A percentile compares a stretch with the other conserved stretches of the same genome.
Conservation (phyloP, 2,888 invertebrate species). For the Dolichomitus sp. region DNA sequence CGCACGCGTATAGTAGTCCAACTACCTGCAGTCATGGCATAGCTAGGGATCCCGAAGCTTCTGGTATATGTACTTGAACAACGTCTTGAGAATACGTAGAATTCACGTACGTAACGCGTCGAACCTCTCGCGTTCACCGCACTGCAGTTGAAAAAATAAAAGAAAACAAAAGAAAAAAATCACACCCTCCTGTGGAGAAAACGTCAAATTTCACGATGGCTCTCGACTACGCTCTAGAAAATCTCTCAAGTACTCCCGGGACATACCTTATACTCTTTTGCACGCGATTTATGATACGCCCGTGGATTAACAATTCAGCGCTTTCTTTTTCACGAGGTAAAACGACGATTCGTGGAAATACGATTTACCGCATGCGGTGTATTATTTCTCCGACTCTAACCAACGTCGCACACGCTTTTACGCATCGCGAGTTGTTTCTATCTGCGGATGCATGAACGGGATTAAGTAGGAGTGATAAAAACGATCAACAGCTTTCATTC, state of each 20-base stretch:
- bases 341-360: constrained; percentile 47
- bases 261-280: constrained; percentile 8
- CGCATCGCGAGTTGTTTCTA: not conserved
- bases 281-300: not conserved
- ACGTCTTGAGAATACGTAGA: constrained; percentile 24
- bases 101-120: constrained; percentile 26
- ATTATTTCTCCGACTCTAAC: too few relatives aligned
- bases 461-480: not conserved
- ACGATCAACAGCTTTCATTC: not conserved
- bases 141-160: constrained; percentile 4
- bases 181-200: constrained; percentile 53
- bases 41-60: not conserved
- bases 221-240: constrained; percentile 45
- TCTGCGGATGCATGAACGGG: not conserved
- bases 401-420: not conserved
- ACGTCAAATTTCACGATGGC: constrained; percentile 47
- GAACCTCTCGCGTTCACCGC: not conserved
- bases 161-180: constrained; percentile 23
- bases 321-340: constrained; percentile 29
- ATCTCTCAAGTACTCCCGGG: constrained; percentile 50
- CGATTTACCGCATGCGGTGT: constrained; percentile 41
- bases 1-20: constrained; percentile 66
- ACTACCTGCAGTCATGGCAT: constrained; percentile 32
- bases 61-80: not conserved
- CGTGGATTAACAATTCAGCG: constrained; percentile 50